Conservation (phyloP, 1,140 invertebrate genomes). For the Aphelinus certus region DNA sequence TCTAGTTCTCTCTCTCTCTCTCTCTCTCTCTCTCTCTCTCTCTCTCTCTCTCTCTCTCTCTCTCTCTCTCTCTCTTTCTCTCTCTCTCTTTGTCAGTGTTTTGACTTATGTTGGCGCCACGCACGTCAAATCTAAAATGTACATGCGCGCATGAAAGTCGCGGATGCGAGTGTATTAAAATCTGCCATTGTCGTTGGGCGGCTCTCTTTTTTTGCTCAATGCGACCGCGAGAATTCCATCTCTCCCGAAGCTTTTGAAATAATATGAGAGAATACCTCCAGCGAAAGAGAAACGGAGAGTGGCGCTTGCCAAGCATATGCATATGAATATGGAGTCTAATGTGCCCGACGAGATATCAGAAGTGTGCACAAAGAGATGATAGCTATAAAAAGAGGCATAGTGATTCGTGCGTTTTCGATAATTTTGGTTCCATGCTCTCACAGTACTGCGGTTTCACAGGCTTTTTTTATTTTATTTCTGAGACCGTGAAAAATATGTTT, state of each 20-base stretch:
- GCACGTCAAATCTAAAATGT: conserved; percentile 41
- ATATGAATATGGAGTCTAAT: too few species aligned
- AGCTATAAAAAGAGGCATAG: too few species aligned
- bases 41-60: not conserved
- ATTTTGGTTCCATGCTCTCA: too few species aligned
- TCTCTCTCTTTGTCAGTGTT: conserved; percentile 24
- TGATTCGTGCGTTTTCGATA: too few species aligned
- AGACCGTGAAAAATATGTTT: too few species aligned
- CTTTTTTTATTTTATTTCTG: too few species aligned
- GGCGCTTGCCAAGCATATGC: too few species aligned
- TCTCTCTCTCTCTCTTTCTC: not conserved
- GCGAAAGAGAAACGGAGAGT: conserved; percentile 15
- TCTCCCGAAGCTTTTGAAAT: conserved; percentile 44
- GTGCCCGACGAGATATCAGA: too few species aligned
- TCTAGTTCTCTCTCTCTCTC: conserved; percentile 1
- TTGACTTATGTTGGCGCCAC: conserved; percentile 46
- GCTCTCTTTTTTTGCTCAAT: conserved; percentile 37
- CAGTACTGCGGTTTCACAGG: too few species aligned
- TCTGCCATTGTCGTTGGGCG: conserved; percentile 44
- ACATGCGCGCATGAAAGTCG: not conserved
- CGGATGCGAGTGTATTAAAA: conserved; percentile 47
- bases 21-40: not conserved
- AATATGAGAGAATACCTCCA: conserved; percentile 24
- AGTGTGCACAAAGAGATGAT: too few species aligned
- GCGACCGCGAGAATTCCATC: conserved; percentile 37